Percentiles rank a stretch among this genome's conserved stretches.
phyloP scores from a whole-genome alignment of 2,113 vertebrate genomes.

The Siniperca chuatsi region DNA sequence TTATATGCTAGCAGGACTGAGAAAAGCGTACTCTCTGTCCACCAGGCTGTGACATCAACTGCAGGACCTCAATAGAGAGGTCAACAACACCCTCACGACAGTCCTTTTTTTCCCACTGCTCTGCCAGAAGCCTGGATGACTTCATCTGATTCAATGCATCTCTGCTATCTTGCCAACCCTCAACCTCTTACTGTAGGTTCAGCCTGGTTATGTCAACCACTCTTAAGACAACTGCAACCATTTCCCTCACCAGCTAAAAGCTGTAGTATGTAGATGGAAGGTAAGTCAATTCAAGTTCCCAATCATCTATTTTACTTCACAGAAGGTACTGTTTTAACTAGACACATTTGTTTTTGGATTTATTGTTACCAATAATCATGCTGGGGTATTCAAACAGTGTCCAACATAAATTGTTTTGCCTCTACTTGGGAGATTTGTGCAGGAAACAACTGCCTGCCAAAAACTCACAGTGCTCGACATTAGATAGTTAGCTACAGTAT shows the following conservation, averaged over 20 bases:
- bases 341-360: neutral
- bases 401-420: no score
- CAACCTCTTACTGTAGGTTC: conserved; percentile 9
- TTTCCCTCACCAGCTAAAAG: neutral
- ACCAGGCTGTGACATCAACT: neutral
- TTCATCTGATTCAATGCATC: conserved; percentile 24
- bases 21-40: neutral
- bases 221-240: conserved; percentile 1
- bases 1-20: neutral
- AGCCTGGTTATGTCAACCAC: conserved; percentile 24
- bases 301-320: neutral
- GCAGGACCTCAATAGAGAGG: conserved; percentile 6
- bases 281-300: neutral
- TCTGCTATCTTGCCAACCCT: conserved; percentile 1
- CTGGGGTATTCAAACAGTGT: neutral
- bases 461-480: no score
- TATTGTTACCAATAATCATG: neutral
- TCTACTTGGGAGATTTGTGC: no score
- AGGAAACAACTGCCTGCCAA: no score
- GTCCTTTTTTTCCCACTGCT: conserved; percentile 26
- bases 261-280: neutral
- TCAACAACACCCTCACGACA: neutral
- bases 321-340: neutral
- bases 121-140: neutral
- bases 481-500: no score